A percentile compares a stretch with the other conserved stretches of the same genome.
Evolutionary conservation across 2,797 vertebrate species (phyloP).

Genomic region (Podarcis siculus): DNA sequence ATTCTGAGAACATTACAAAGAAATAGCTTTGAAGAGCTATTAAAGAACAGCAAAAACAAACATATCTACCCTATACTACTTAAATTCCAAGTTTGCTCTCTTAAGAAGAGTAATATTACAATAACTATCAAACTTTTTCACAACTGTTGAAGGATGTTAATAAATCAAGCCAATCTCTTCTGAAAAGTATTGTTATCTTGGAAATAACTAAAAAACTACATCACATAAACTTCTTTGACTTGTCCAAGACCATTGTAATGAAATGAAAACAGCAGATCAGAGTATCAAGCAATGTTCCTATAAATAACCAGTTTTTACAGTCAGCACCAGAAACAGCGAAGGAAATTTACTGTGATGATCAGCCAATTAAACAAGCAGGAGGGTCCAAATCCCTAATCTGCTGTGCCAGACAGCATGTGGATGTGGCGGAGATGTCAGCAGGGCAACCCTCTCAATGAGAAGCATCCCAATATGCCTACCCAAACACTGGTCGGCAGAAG

Average conservation of each 20-base stretch:
- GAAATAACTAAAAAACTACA: not conserved
- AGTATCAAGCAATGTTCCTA: not conserved
- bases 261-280: not conserved
- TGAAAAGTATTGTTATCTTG: not conserved
- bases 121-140: not conserved
- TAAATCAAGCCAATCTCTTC: not conserved
- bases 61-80: not conserved
- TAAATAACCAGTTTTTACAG: not conserved
- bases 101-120: not conserved
- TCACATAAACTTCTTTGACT: not conserved
- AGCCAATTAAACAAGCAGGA: not conserved
- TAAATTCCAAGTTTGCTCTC: not conserved
- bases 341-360: not conserved
- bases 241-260: not conserved
- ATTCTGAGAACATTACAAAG: not conserved
- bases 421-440: too few relatives aligned
- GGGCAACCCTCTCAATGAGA: too few relatives aligned
- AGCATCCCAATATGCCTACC: too few relatives aligned
- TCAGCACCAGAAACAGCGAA: not conserved
- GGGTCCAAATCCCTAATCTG: too few relatives aligned
- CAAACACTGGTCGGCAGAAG: too few relatives aligned
- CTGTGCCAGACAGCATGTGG: too few relatives aligned
- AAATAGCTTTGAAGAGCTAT: not conserved
- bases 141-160: not conserved
- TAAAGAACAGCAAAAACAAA: not conserved